A percentile compares a stretch with the other conserved stretches of the same genome.
Conservation (phyloP, 2,113 vertebrate species). For the Willisornis vidua region DNA sequence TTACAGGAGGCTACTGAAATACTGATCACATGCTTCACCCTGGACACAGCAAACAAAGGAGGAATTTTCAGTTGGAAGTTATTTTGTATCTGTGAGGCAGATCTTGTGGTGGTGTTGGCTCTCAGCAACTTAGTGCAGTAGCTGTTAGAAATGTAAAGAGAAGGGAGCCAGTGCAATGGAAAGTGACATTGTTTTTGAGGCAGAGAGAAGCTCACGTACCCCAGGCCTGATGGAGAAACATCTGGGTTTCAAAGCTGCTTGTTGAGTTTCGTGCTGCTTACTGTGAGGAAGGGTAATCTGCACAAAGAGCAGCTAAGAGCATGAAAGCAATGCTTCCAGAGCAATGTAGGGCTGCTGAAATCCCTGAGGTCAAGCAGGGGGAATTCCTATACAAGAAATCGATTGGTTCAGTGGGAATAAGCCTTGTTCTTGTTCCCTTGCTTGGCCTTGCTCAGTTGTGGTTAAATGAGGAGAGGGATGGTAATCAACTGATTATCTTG, state of each 20-base stretch:
- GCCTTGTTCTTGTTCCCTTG: slow-evolving; percentile 8
- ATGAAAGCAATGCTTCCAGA: neutral
- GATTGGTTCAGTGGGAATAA: slow-evolving; percentile 31
- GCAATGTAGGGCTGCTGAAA: slow-evolving; percentile 14
- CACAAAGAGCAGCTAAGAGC: neutral
- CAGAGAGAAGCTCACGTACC: neutral
- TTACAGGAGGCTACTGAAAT: slow-evolving; percentile 13
- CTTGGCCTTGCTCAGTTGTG: slow-evolving; percentile 10
- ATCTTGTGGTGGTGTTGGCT: neutral
- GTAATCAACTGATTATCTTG: neutral
- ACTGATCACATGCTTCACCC: neutral
- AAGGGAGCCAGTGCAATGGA: neutral
- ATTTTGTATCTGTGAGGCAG: neutral
- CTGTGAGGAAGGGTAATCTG: neutral
- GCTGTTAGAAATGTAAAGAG: neutral
- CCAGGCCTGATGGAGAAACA: neutral
- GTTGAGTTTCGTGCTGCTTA: neutral
- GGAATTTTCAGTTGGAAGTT: neutral
- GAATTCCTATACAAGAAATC: neutral
- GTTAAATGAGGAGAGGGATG: slow-evolving; percentile 43
- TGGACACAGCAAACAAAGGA: neutral
- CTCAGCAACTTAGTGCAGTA: neutral
- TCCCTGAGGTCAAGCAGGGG: slow-evolving; percentile 34
- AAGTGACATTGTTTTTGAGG: neutral
- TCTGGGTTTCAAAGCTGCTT: slow-evolving; percentile 1